A percentile compares a stretch with the other conserved stretches of the same genome.
These are phyloP conservation scores for Lasiurus borealis DNA, from an alignment of 2,113 vertebrate genomes.

Conservation along the genomic window DNA sequence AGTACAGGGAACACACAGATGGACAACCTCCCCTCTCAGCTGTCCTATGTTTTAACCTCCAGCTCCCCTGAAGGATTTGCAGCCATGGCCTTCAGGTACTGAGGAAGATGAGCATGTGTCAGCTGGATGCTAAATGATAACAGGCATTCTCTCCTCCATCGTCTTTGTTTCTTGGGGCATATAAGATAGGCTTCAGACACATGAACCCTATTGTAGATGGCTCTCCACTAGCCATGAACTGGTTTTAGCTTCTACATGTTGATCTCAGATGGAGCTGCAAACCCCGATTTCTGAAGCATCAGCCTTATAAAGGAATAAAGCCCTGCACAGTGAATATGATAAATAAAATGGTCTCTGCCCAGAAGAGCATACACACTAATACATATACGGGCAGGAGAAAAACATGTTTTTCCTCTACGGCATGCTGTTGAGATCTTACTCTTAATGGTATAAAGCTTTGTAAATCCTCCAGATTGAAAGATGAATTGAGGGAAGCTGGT, in stretches of 20 bases:
- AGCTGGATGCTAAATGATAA: too few relatives aligned
- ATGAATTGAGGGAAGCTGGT: slow-evolving; percentile 45
- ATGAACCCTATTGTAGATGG: neutral
- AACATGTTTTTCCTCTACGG: slow-evolving; percentile 51
- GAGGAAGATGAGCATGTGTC: fast-evolving
- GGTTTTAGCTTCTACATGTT: neutral
- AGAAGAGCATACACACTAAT: slow-evolving; percentile 62
- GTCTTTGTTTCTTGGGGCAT: neutral
- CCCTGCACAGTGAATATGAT: neutral
- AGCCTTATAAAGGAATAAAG: neutral
- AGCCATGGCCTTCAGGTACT: neutral
- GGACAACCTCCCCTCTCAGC: neutral
- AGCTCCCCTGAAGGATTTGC: neutral
- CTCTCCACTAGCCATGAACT: neutral
- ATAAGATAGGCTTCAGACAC: neutral
- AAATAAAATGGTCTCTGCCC: slow-evolving; percentile 56
- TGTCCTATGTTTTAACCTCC: neutral
- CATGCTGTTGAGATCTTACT: slow-evolving; percentile 63
- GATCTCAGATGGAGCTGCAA: neutral
- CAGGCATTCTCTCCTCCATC: neutral
- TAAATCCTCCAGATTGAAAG: slow-evolving; percentile 80
- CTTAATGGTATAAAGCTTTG: slow-evolving; percentile 78
- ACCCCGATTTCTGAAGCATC: neutral
- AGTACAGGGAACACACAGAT: fast-evolving
- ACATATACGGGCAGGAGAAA: neutral